A percentile compares a stretch with the other conserved stretches of the same genome.
These are phyloP conservation scores for Drosophila kepulauana DNA, from an alignment of 1,140 invertebrate genomes.

Conservation along the genomic window DNA sequence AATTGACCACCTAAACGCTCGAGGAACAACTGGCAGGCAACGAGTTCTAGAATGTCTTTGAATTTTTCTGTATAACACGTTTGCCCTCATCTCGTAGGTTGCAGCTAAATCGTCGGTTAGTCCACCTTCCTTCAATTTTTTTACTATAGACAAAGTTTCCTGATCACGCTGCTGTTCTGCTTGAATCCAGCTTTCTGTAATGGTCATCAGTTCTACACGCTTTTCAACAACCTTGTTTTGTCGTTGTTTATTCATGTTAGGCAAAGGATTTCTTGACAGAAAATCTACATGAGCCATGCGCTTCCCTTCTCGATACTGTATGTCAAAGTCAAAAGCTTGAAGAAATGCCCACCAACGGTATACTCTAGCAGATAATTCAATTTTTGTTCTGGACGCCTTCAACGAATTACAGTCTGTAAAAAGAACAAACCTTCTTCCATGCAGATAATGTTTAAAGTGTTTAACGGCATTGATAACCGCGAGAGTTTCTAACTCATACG, in stretches of 20 bases:
- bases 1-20: too few relatives aligned
- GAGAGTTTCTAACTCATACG: too few relatives aligned
- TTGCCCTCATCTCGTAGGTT: too few relatives aligned
- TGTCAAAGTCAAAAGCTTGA: conserved; percentile 8
- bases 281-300: conserved; percentile 19
- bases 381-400: conserved; percentile 12
- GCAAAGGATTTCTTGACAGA: background rate
- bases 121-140: too few relatives aligned
- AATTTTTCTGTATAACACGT: background rate
- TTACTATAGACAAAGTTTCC: too few relatives aligned
- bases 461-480: too few relatives aligned
- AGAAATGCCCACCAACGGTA: conserved; percentile 3
- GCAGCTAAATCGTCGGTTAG: too few relatives aligned
- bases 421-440: conserved; percentile 22
- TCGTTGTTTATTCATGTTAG: background rate
- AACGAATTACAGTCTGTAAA: conserved; percentile 24
- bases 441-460: background rate
- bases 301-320: conserved; percentile 11
- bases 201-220: background rate
- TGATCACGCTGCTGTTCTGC: too few relatives aligned
- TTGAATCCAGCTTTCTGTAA: too few relatives aligned
- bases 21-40: background rate
- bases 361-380: conserved; percentile 6
- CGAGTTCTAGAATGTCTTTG: background rate
- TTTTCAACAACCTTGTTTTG: background rate